Conservation (phyloP, 2,113 vertebrate genomes). For the Lophius piscatorius region DNA sequence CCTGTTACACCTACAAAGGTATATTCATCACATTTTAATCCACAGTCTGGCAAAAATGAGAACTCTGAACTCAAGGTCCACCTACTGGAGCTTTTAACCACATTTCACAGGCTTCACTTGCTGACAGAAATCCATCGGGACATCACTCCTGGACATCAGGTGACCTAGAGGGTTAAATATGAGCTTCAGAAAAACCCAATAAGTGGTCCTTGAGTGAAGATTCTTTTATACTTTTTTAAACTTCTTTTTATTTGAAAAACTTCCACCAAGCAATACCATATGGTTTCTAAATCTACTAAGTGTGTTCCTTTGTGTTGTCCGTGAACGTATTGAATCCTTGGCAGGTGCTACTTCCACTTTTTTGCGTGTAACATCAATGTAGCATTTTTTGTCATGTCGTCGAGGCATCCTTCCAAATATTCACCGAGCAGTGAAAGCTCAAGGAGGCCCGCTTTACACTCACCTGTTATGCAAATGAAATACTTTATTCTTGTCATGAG, state of each 20-base stretch:
- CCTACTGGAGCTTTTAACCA: constrained; percentile 1
- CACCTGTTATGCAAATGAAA: constrained; percentile 66
- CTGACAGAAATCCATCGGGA: background rate
- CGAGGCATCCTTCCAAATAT: constrained; percentile 17
- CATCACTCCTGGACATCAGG: background rate
- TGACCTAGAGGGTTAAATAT: background rate
- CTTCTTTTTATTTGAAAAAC: constrained; percentile 14
- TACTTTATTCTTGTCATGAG: constrained; percentile 43
- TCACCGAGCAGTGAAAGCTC: constrained; percentile 25
- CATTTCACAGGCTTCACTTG: background rate
- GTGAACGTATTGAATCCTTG: constrained; percentile 25
- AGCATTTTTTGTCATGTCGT: constrained; percentile 16
- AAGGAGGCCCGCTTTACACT: constrained; percentile 58
- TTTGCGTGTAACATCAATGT: constrained; percentile 40
- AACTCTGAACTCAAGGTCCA: background rate
- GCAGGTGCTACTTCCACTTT: constrained; percentile 70
- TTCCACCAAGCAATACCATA: constrained; percentile 54
- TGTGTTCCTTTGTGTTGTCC: constrained; percentile 43
- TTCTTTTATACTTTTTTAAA: background rate
- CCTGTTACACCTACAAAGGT: constrained; percentile 4
- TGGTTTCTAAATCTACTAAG: constrained; percentile 22
- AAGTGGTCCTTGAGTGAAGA: constrained; percentile 16
- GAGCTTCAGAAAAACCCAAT: background rate
- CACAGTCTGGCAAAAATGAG: background rate
- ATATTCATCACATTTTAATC: constrained; percentile 1